Percentiles rank a stretch among this genome's conserved stretches.
phyloP scores from a whole-genome alignment of 1,140 invertebrate species.

The Drosophila malerkotliana region DNA sequence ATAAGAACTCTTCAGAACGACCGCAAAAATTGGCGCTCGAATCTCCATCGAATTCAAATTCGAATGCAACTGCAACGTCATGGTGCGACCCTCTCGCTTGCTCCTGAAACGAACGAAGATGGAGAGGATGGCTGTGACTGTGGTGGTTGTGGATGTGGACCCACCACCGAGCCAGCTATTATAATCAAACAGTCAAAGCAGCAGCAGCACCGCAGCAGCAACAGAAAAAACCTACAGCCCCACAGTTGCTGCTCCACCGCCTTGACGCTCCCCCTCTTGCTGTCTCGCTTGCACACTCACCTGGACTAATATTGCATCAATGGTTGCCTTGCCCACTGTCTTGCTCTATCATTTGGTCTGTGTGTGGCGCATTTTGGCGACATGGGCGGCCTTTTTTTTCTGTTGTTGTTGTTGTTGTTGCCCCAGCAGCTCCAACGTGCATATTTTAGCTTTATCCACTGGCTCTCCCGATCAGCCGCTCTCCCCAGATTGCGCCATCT shows the following conservation, averaged over 20 bases:
- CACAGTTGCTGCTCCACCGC: not conserved
- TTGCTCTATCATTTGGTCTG: slow-evolving; percentile 47
- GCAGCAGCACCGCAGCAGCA: slow-evolving; percentile 13
- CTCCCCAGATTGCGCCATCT: slow-evolving; percentile 72
- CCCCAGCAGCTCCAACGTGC: slow-evolving; percentile 58
- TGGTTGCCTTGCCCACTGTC: slow-evolving; percentile 32
- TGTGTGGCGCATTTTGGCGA: slow-evolving; percentile 76
- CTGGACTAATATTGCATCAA: slow-evolving; percentile 71
- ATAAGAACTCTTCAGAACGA: slow-evolving; percentile 32
- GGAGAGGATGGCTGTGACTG: slow-evolving; percentile 2
- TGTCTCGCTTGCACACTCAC: slow-evolving; percentile 42
- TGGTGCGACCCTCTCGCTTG: slow-evolving; percentile 18
- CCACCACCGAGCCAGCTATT: slow-evolving; percentile 72
- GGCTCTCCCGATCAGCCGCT: slow-evolving; percentile 56
- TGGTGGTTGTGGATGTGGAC: slow-evolving; percentile 47
- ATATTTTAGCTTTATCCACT: slow-evolving; percentile 71
- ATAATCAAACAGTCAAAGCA: slow-evolving; percentile 64
- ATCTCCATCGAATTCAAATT: slow-evolving; percentile 59
- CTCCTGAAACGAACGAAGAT: not conserved
- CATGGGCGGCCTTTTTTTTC: slow-evolving; percentile 69
- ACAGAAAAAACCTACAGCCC: slow-evolving; percentile 37
- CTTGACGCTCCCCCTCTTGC: slow-evolving; percentile 1
- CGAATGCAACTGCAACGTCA: slow-evolving; percentile 69
- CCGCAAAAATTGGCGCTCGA: slow-evolving; percentile 70
- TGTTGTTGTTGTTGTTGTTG: slow-evolving; percentile 41